Conservation (phyloP, 2,113 vertebrate genomes). For the Limanda limanda region DNA sequence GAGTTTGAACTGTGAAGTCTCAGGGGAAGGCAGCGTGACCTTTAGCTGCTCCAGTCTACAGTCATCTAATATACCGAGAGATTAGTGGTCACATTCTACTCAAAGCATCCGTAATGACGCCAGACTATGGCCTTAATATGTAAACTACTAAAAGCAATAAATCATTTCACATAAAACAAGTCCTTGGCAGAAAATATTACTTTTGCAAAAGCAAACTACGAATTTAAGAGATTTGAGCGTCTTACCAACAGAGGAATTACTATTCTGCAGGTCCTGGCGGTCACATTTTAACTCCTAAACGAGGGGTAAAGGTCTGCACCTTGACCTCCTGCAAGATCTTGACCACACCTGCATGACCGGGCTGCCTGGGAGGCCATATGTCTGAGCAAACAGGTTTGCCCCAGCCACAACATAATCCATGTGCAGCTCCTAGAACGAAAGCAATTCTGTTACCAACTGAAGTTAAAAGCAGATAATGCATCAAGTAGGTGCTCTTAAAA, state of each 20-base stretch:
- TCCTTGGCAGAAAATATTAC: background rate
- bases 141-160: background rate
- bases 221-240: background rate
- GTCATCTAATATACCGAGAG: conserved; percentile 82
- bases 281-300: conserved; percentile 93
- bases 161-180: background rate
- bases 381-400: conserved; percentile 90
- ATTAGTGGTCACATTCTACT: background rate
- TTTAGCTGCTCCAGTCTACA: conserved; percentile 91
- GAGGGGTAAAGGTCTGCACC: conserved; percentile 88
- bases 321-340: conserved; percentile 84
- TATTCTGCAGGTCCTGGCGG: conserved; percentile 92
- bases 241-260: conserved; percentile 89
- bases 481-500: background rate
- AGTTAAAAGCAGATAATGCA: background rate
- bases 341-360: conserved; percentile 82
- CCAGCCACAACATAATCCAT: conserved; percentile 91
- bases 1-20: conserved; percentile 87
- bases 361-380: conserved; percentile 85
- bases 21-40: conserved; percentile 82
- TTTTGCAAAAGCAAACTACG: too few relatives aligned
- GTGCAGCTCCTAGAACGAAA: conserved; percentile 85
- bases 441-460: background rate
- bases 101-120: background rate
- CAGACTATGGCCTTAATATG: background rate